Evolutionary conservation across 2,797 vertebrate species (phyloP), one percentile per base, ranked within the genome.

Genomic region (Florisuga fusca): DNA sequence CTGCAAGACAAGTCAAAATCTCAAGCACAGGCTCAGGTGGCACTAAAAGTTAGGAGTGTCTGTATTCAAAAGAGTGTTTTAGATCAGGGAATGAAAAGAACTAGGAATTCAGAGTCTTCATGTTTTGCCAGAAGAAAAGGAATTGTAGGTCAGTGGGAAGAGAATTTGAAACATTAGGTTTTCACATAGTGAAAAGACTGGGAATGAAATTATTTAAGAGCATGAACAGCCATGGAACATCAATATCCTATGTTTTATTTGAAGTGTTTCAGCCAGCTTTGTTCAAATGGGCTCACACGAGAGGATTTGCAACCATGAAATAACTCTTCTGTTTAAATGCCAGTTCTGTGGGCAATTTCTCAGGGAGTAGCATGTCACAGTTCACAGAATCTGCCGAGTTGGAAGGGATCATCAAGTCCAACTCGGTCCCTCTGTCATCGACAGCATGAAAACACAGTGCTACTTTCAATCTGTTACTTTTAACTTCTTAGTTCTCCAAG

Each of bases 221-320:
- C 0, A 1, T 0, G 4, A 84, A 12, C 18, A 67, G 46, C 2
- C 4, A 31, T 13, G 4, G 1, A 75, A 87, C 4, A 31, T 4
- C 67, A 2, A 64, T 31, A 66, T 2, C 2, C 6, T 64, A 12
- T 15, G n/a, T 85, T 58, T 68, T 7, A 73, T 53, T 15, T 77
- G 7, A 75, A 84, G 61, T 68, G 8, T 61, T 78, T 50, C 26
- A 46, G 33, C 9, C 21, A 54, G 25, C 11, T 85, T 66, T n/a
- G 17, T 31, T 72, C 58, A 73, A 2, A 2, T 17, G 48, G 27
- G 21, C 34, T 69, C n/a, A 81, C 15, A 57, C 21, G 16, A 66
- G 2, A 41, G 38, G 38, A 41, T 41, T 41, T 41, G 38, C 29
- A 69, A 59, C 7, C 1, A 0, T 50, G 53, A 78, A 91, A 68